A percentile compares a stretch with the other conserved stretches of the same genome.
phyloP scores from a whole-genome alignment of 2,888 invertebrate species.

The Scaptomyza flava region DNA sequence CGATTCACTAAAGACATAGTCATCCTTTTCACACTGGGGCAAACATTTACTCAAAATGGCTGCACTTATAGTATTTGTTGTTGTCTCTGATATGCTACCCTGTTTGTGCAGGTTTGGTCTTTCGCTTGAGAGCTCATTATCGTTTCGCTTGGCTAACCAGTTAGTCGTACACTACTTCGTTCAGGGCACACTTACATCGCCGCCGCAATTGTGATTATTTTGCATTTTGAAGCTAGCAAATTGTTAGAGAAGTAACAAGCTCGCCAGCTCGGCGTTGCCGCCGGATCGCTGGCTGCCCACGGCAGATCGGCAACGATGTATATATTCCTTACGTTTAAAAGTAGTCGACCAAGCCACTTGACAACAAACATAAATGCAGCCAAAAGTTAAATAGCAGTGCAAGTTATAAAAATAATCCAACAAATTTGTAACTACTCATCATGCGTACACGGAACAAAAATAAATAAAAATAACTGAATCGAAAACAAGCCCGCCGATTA shows the following conservation, averaged over 20 bases:
- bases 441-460: slow-evolving; percentile 27
- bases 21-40: slow-evolving; percentile 30
- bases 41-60: slow-evolving; percentile 57
- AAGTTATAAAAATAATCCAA: slow-evolving; percentile 5
- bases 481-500: slow-evolving; percentile 58
- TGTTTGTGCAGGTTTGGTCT: slow-evolving; percentile 63
- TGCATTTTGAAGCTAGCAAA: slow-evolving; percentile 56
- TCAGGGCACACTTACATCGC: slow-evolving; percentile 54
- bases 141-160: slow-evolving; percentile 82
- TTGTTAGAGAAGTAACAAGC: slow-evolving; percentile 44
- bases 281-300: slow-evolving; percentile 60
- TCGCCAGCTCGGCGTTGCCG: slow-evolving; percentile 67
- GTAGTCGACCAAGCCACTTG: background rate
- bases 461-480: slow-evolving; percentile 5
- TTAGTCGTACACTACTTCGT: slow-evolving; percentile 68
- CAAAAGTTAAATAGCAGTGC: slow-evolving; percentile 18
- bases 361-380: background rate
- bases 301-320: slow-evolving; percentile 53
- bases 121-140: slow-evolving; percentile 83
- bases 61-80: slow-evolving; percentile 32
- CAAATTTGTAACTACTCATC: slow-evolving; percentile 12
- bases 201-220: slow-evolving; percentile 62
- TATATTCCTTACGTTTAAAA: slow-evolving; percentile 6
- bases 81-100: slow-evolving; percentile 54
- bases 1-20: background rate